Percentiles rank a stretch among this genome's conserved stretches.
Conservation (phyloP, 2,797 vertebrate species). For the Helicolenus hilgendorfi region DNA sequence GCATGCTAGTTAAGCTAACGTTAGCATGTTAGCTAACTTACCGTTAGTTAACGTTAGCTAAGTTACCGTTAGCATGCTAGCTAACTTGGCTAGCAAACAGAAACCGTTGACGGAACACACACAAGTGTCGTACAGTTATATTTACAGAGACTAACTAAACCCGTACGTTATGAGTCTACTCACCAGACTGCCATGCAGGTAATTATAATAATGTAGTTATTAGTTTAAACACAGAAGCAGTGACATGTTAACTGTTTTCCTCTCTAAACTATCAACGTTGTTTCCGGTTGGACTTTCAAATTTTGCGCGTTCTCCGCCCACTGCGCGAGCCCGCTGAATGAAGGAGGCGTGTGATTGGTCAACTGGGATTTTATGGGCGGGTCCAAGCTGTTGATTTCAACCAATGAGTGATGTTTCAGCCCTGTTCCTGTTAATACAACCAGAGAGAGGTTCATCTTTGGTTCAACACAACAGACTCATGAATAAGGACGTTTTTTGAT, state of each 20-base stretch:
- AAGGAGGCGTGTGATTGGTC: constrained; percentile 60
- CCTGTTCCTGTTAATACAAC: accelerated
- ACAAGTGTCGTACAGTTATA: background rate
- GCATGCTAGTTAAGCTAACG: background rate
- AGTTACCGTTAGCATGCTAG: background rate
- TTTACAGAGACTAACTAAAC: background rate
- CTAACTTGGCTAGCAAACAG: constrained; percentile 2
- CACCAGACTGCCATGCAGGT: constrained; percentile 54
- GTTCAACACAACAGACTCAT: background rate
- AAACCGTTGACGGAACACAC: background rate
- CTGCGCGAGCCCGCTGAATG: background rate
- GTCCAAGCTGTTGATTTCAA: background rate
- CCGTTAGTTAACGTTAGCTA: background rate
- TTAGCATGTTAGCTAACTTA: constrained; percentile 10
- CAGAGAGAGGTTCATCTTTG: too few relatives aligned
- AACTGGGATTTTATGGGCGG: constrained; percentile 13
- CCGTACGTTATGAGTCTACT: background rate
- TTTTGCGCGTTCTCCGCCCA: constrained; percentile 85
- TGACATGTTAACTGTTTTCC: constrained; percentile 14
- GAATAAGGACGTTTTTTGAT: background rate
- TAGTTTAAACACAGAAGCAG: background rate
- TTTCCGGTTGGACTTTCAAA: constrained; percentile 90
- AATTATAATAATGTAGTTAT: background rate
- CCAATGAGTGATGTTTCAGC: constrained; percentile 52
- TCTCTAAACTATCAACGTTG: constrained; percentile 18